These are phyloP conservation scores for Machimus atricapillus DNA, from an alignment of 2,888 invertebrate species.

Conservation along the genomic window DNA sequence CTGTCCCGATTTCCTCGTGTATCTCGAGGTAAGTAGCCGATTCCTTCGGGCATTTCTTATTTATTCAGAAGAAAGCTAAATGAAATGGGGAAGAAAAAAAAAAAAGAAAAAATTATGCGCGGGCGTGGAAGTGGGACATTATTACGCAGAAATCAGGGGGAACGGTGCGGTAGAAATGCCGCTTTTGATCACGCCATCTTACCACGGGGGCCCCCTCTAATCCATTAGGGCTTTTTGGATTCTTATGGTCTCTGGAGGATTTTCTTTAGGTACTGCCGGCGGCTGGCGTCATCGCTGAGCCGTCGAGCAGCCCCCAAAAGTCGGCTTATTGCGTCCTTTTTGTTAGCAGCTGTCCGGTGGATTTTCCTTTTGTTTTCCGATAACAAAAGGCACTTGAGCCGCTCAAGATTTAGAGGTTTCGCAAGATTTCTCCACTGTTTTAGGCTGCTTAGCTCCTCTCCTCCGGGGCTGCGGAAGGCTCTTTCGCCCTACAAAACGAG, in stretches of 20 bases:
- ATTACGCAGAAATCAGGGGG: not conserved
- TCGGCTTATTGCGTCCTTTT: not conserved
- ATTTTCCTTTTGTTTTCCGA: constrained; percentile 3
- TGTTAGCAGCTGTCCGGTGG: not conserved
- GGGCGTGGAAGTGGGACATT: not conserved
- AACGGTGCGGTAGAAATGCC: not conserved
- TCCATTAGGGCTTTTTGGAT: not conserved
- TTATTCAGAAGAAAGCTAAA: not conserved
- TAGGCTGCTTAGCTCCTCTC: not conserved
- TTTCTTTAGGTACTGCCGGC: not conserved
- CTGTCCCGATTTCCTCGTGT: not conserved
- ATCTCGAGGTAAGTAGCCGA: not conserved
- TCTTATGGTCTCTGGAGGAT: not conserved
- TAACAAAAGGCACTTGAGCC: not conserved
- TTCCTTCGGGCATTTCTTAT: not conserved
- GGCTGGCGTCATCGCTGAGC: not conserved
- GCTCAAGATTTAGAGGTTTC: not conserved
- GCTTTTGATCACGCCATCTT: constrained; percentile 2
- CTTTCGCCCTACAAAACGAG: not conserved
- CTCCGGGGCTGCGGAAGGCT: not conserved
- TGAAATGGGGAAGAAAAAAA: not conserved
- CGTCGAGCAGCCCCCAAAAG: not conserved
- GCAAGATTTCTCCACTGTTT: not conserved
- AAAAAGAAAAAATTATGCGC: not conserved
- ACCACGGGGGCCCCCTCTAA: not conserved